Base-by-base conservation (phyloP, 1,140 invertebrate species). In the Nautilus pompilius region DNA sequence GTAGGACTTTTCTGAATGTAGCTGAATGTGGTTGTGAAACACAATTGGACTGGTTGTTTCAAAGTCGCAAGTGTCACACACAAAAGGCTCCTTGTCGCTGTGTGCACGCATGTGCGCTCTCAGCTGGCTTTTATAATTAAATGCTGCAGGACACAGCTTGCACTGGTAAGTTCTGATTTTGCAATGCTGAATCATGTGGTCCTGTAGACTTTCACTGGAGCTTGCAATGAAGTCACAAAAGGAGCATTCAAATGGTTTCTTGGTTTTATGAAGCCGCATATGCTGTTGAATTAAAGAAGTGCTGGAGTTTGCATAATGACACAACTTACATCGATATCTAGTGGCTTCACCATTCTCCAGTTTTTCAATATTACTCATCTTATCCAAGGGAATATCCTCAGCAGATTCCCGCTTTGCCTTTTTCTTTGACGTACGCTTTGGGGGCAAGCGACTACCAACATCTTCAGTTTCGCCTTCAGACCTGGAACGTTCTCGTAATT, bases 111-210 rank as follows among this genome's bases (percentile, higher is more conserved):
- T 78, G 67, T 82, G 80, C 26, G 80, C 80, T 28, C 80, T 67
- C n/a, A 82, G 64, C 34, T 80, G 78, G 67, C 77, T 79, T 58
- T 81, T 81, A 59, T 80, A 80, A 66, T 80, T 80, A 57, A 82
- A 82, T 20, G 63, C 68, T 34, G 73, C 71, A 20, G 68, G 64
- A 69, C 80, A 82, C 10, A 76, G 62, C 58, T 79, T 80, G 62
- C 80, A 82, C 63, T 78, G 73, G 54, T 78, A 82, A 4, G 75
- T 79, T 15, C 80, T 62, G 6, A 77, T 71, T 65, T 81, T 81
- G 57, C 80, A 81, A 61, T 82, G 80, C 59, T 79, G 71, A 13
- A 81, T 75, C 79, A 82, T 81, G 61, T 82, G 80, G 57, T 74
- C 73, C 54, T 81, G 79, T 28, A 82, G 63, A 24, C 62, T 62